These are phyloP conservation scores for Ochropleura plecta DNA, from an alignment of 2,888 invertebrate genomes.

Conservation along the genomic window DNA sequence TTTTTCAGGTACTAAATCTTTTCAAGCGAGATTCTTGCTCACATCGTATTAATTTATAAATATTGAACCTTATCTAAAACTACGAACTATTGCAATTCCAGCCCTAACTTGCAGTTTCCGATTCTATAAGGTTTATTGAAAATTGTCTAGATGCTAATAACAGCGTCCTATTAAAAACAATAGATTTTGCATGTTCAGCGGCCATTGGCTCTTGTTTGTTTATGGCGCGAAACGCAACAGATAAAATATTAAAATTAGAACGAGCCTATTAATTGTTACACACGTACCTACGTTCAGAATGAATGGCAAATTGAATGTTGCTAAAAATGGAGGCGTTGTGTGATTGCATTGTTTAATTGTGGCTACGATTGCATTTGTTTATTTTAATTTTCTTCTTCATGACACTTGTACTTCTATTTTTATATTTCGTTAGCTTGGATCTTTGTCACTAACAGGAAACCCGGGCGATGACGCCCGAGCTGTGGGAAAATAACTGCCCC, in stretches of 20 bases:
- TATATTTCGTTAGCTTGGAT: no score
- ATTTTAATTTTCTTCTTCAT: not conserved
- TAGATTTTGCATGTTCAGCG: conserved; percentile 66
- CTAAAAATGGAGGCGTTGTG: conserved; percentile 56
- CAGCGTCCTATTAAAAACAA: conserved; percentile 60
- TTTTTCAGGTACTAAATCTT: not conserved
- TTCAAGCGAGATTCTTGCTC: no score
- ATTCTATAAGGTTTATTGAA: not conserved
- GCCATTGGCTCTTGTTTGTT: conserved; percentile 67
- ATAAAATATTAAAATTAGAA: conserved; percentile 75
- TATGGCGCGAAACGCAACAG: conserved; percentile 66
- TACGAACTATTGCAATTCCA: not conserved
- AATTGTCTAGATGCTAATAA: conserved; percentile 28
- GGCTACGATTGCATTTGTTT: not conserved
- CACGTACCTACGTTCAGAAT: conserved; percentile 42
- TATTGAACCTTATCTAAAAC: not conserved
- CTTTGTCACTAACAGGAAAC: no score
- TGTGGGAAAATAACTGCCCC: no score
- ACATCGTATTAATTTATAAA: conserved; percentile 7
- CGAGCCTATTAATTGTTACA: conserved; percentile 60
- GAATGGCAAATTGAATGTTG: conserved; percentile 40
- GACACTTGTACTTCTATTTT: no score
- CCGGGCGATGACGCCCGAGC: no score
- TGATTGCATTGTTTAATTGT: conserved; percentile 44
- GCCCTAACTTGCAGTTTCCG: not conserved